Conservation (phyloP, 2,113 vertebrate species). For the Azemiops feae region DNA sequence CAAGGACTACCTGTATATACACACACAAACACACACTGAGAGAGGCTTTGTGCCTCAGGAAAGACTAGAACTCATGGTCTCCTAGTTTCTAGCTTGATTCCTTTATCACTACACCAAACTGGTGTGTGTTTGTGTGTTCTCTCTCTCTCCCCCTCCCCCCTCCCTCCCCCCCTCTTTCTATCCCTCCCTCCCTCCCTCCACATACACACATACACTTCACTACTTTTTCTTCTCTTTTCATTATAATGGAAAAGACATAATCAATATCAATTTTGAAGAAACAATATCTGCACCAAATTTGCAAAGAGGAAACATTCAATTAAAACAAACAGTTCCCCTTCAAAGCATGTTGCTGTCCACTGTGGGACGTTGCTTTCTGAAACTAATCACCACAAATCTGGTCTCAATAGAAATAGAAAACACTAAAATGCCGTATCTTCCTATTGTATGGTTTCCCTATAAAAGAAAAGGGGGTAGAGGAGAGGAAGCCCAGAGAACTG, state of each 20-base stretch:
- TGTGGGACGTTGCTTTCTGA: too few relatives aligned
- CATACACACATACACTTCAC: neutral
- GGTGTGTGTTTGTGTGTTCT: neutral
- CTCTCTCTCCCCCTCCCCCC: too few relatives aligned
- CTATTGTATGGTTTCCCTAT: neutral
- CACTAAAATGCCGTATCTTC: neutral
- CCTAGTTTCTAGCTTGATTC: neutral
- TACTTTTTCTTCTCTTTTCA: neutral
- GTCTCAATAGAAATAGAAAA: neutral
- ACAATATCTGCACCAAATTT: neutral
- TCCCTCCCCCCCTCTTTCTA: neutral
- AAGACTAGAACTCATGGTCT: neutral
- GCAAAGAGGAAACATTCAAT: neutral
- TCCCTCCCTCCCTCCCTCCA: too few relatives aligned
- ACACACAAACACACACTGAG: neutral
- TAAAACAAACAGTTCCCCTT: neutral
- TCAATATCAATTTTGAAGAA: neutral
- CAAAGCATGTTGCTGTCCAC: neutral
- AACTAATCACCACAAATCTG: neutral
- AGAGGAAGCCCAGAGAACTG: neutral
- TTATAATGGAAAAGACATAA: neutral
- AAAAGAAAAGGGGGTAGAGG: neutral
- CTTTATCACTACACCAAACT: neutral
- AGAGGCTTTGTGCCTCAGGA: neutral
- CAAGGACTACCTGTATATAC: neutral